Evolutionary conservation across 2,888 invertebrate genomes (phyloP).

Genomic region (Drosophila prostipennis): DNA sequence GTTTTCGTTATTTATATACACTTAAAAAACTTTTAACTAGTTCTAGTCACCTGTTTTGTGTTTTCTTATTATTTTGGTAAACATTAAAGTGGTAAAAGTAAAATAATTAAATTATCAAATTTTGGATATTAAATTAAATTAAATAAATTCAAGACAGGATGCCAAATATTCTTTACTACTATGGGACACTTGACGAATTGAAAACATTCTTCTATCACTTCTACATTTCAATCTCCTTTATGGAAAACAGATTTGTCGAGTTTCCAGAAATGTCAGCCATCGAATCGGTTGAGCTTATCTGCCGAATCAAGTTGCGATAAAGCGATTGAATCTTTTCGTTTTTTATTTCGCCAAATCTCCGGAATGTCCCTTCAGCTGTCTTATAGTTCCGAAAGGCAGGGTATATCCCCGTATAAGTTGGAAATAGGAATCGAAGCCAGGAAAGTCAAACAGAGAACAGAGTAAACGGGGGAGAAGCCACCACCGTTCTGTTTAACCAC

Average conservation of each 20-base stretch:
- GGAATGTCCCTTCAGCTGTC: constrained; percentile 5
- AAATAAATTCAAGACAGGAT: no score
- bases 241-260: constrained; percentile 4
- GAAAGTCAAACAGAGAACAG: constrained; percentile 25
- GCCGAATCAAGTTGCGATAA: constrained; percentile 4
- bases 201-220: background rate
- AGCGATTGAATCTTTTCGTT: constrained; percentile 27
- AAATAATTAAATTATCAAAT: no score
- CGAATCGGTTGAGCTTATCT: constrained; percentile 8
- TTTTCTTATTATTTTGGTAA: no score
- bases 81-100: no score
- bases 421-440: constrained; percentile 1
- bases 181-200: background rate
- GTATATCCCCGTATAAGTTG: constrained; percentile 16
- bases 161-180: background rate
- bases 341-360: constrained; percentile 8
- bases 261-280: background rate
- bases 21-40: no score
- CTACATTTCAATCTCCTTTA: background rate
- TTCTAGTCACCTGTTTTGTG: no score
- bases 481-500: constrained; percentile 35
- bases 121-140: no score
- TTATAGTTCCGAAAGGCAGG: constrained; percentile 3
- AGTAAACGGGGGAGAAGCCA: constrained; percentile 28
- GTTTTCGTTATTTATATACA: no score